Conservation (phyloP, 2,888 invertebrate species). For the Tetheella fluctuosa region DNA sequence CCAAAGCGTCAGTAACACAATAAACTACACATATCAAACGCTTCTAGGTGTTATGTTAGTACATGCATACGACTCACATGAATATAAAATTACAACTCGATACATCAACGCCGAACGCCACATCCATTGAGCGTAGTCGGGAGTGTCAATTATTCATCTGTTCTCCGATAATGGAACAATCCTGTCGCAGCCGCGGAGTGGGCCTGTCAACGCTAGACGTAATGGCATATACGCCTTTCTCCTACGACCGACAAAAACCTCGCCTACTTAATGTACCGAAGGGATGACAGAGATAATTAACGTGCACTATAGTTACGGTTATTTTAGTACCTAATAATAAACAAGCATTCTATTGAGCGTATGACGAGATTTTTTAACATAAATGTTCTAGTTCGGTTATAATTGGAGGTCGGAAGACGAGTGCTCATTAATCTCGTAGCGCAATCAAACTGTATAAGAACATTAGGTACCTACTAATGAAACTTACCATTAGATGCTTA, state of each 20-base stretch:
- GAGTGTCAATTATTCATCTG: constrained; percentile 76
- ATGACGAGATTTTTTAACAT: constrained; percentile 20
- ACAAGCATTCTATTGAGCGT: constrained; percentile 15
- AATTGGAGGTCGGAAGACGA: constrained; percentile 31
- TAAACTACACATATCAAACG: neutral
- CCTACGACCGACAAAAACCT: constrained; percentile 56
- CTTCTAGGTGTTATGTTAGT: neutral
- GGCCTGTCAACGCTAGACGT: constrained; percentile 73
- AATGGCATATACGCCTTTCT: constrained; percentile 60
- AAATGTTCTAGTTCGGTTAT: constrained; percentile 23
- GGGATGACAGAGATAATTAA: constrained; percentile 21
- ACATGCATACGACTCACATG: neutral
- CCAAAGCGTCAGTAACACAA: neutral
- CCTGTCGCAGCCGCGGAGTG: constrained; percentile 72
- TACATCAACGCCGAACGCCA: constrained; percentile 51
- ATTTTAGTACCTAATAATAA: constrained; percentile 19
- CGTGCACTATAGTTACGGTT: constrained; percentile 19
- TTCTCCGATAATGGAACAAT: constrained; percentile 80
- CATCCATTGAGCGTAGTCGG: constrained; percentile 63
- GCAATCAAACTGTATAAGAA: constrained; percentile 30
- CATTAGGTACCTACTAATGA: no score
- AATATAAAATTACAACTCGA: constrained; percentile 19
- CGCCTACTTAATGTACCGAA: constrained; percentile 42
- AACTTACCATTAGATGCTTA: constrained; percentile 14
- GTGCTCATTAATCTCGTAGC: constrained; percentile 35